These are phyloP conservation scores for Metallyticus violacea DNA, from an alignment of 2,888 invertebrate genomes.

Conservation along the genomic window DNA sequence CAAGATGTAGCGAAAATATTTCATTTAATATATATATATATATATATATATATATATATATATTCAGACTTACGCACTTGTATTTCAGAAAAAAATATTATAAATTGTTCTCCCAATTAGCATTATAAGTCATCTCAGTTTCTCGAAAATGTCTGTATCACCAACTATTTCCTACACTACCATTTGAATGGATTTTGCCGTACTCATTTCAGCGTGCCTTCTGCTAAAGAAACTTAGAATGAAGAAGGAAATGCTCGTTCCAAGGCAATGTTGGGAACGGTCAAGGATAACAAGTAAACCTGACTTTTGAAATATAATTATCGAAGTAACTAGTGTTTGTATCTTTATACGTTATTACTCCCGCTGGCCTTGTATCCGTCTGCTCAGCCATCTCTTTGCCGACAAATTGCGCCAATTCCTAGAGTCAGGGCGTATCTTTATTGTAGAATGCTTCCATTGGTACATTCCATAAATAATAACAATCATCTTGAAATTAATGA, in stretches of 20 bases:
- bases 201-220: background rate
- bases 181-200: too few relatives aligned
- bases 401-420: background rate
- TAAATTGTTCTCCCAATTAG: too few relatives aligned
- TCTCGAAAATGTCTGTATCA: too few relatives aligned
- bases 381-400: background rate
- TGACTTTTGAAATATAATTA: background rate
- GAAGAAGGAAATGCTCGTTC: background rate
- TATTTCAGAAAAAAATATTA: too few relatives aligned
- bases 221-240: too few relatives aligned
- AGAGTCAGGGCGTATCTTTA: background rate
- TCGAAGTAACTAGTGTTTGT: background rate
- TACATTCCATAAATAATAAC: background rate
- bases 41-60: too few relatives aligned
- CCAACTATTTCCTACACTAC: too few relatives aligned
- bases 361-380: too few relatives aligned
- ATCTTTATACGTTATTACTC: background rate
- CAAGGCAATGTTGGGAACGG: background rate
- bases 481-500: background rate
- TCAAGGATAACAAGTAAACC: background rate
- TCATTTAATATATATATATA: too few relatives aligned
- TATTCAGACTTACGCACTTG: too few relatives aligned
- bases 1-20: too few relatives aligned
- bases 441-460: background rate
- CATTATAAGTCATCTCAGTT: too few relatives aligned